Evolutionary conservation across 2,113 vertebrate species (phyloP), one percentile per base, ranked within the genome.

Genomic region (Cichladusa arquata): DNA sequence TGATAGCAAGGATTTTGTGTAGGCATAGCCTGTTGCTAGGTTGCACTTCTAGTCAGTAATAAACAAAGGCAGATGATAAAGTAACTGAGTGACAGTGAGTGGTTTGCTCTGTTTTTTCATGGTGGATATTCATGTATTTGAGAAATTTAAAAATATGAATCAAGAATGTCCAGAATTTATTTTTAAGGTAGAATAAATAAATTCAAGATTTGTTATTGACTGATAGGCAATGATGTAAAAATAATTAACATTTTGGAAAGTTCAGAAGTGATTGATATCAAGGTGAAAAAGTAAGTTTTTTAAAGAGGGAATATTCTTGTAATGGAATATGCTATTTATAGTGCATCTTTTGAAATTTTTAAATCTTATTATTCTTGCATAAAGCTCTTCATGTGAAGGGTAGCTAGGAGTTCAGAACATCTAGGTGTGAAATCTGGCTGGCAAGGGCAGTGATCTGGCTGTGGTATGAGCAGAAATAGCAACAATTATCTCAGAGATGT

Each of bases 281-380:
- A 42, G 85, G 53, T 88, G 85, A 79, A 76, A 90, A 93, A 86
- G 48, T 53, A 72, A 82, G 26, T 36, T 87, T 94, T 92, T 89
- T 36, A 64, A 83, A 69, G 61, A 51, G 83, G 77, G 92, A 83
- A 67, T 95, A 79, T 87, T 96, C 84, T 74, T 91, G 51, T 85
- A 92, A 86, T 95, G 51, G 81, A 79, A 83, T 69, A 36, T 87
- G 66, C 61, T 97, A 78, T 94, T 96, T 95, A 85, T 96, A 95
- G 92, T 81, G 65, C 38, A 34, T 87, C 94, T 93, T 80, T 72
- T 96, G 83, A 93, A 97, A 92, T 2, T 93, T 92, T 93, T 56
- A 82, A 72, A 77, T 53, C 89, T 90, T 97, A 92, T 87, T 94
- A 94, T 90, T 95, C 61, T 96, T 94, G 90, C 91, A 96, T 90